Base-by-base conservation (phyloP, 1,140 invertebrate species). In the Ceratosolen solmsi region DNA sequence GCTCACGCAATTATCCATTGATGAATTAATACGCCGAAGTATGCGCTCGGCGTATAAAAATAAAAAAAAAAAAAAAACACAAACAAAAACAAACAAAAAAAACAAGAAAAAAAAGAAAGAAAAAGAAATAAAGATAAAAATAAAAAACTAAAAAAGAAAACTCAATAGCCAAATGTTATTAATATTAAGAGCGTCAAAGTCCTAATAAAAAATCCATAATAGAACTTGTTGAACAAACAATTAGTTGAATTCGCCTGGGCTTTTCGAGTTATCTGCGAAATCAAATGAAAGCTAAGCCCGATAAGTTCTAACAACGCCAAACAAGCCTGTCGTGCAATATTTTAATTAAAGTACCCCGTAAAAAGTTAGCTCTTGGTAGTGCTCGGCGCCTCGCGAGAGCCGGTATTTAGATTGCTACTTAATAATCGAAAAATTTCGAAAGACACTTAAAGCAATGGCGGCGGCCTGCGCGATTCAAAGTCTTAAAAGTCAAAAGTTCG, bases 401-500 rank as follows among this genome's bases (percentile, higher is more conserved):
- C 22, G 49, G 22, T 71, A 79, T 71, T 58, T 70, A 36, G 36
- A 51, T 58, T 73, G 54, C 13, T 63, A 63, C 54, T 60, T 73
- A 65, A 80, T 73, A 73, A 80, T 73, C 78, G 56, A 80, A 72
- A 60, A 80, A 73, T 73, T 63, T 63, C 9, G 36, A 80, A 60
- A 73, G 70, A 71, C n/a, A 41, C 77, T 71, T 56, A 38, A 79
- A 46, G 56, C 9, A 4, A 15, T 41, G 13, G 38, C 36, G 70
- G 1, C n/a, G 27, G 17, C 3, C 51, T 54, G 17, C 20, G 13
- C 20, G 58, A 79, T 79, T 65, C 56, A 80, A 75, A 81, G 46
- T 81, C 79, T 81, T 73, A 63, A 80, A 56, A 73, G 68, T 46
- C 70, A 15, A 73, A 80, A 80, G 78, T 80, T 72, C 54, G n/a